Evolutionary conservation across 2,113 vertebrate species (phyloP).

Genomic region (Paradoxurus hermaphroditus): DNA sequence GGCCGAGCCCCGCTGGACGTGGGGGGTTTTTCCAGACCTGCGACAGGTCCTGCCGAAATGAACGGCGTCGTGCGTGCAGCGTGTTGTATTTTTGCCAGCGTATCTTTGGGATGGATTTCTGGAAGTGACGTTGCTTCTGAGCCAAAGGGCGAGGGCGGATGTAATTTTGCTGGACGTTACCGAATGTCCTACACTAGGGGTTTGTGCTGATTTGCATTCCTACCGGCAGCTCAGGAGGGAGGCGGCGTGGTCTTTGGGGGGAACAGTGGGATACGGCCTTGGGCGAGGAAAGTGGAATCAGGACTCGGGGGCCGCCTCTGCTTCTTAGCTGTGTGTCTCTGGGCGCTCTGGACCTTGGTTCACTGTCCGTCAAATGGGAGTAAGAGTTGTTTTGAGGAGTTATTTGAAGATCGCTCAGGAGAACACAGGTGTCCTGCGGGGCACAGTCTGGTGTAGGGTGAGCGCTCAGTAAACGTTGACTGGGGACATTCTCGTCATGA

Average conservation of each 20-base stretch:
- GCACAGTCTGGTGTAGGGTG: accelerated
- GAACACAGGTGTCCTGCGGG: neutral
- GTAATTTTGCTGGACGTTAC: neutral
- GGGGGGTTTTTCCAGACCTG: neutral
- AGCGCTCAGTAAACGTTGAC: too few species aligned
- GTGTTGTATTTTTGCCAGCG: neutral
- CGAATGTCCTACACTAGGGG: accelerated
- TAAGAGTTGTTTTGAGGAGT: neutral
- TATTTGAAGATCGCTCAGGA: neutral
- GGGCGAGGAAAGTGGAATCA: neutral
- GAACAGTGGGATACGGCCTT: accelerated
- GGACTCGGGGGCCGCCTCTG: neutral
- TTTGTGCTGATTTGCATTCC: accelerated
- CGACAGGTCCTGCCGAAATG: neutral
- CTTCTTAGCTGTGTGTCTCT: neutral
- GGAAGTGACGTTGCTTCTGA: neutral
- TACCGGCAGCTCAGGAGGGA: accelerated
- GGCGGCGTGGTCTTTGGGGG: neutral
- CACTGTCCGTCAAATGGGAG: neutral
- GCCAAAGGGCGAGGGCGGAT: neutral
- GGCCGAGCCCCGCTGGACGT: neutral
- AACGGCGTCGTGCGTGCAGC: accelerated
- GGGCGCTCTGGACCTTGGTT: neutral
- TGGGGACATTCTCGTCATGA: accelerated
- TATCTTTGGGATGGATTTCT: neutral